phyloP scores from a whole-genome alignment of 2,113 vertebrate species.

The Antechinus flavipes region DNA sequence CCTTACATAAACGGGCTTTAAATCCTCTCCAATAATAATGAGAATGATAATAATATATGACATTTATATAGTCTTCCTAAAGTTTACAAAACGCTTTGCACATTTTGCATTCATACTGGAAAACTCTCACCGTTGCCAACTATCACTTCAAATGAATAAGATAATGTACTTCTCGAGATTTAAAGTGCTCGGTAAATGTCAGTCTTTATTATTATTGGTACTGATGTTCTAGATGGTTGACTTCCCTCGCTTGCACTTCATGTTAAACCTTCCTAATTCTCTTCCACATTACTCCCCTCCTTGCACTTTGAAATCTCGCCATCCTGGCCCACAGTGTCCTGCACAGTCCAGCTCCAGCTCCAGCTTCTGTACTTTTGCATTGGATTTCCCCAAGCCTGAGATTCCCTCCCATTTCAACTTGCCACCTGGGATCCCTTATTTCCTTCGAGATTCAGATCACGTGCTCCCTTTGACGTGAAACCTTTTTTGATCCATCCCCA shows the following conservation, averaged over 20 bases:
- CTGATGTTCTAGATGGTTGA: not conserved
- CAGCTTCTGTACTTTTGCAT: not conserved
- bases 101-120: not conserved
- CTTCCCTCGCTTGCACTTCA: not conserved
- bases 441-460: not conserved
- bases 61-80: not conserved
- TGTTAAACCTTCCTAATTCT: not conserved
- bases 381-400: not conserved
- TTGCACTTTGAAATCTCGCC: not conserved
- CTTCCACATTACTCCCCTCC: not conserved
- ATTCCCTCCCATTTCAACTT: not conserved
- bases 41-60: not conserved
- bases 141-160: not conserved
- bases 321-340: not conserved
- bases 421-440: not conserved
- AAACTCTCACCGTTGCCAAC: not conserved
- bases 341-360: not conserved
- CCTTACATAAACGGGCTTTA: constrained; percentile 9
- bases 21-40: constrained; percentile 29
- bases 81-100: not conserved
- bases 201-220: not conserved
- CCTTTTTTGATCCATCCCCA: not conserved
- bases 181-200: not conserved
- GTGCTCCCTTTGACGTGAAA: not conserved
- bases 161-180: not conserved